Percentiles rank a stretch among this genome's conserved stretches.
Conservation (phyloP, 2,113 vertebrate genomes). For the Sinocyclocheilus maitianheensis region DNA sequence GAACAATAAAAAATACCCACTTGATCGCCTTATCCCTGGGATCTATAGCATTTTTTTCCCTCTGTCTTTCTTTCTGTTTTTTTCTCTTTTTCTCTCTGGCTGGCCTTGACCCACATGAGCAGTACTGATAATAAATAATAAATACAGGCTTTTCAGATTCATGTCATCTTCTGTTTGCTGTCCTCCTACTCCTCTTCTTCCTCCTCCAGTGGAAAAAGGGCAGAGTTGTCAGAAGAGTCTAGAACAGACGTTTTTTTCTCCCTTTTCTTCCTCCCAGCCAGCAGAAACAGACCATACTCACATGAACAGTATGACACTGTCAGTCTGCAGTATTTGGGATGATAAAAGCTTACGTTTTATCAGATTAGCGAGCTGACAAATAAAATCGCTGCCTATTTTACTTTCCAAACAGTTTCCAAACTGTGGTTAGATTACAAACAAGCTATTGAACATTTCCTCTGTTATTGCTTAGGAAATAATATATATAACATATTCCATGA, state of each 20-base stretch:
- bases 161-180: slow-evolving; percentile 47
- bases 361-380: neutral
- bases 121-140: slow-evolving; percentile 69
- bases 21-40: neutral
- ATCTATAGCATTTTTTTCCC: slow-evolving; percentile 8
- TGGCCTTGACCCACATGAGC: slow-evolving; percentile 69
- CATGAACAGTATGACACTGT: slow-evolving; percentile 27
- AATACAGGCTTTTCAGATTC: slow-evolving; percentile 60
- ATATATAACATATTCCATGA: neutral
- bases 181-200: slow-evolving; percentile 13
- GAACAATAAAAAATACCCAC: neutral
- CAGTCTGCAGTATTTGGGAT: neutral
- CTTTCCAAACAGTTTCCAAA: neutral
- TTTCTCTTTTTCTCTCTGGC: slow-evolving; percentile 34
- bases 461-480: neutral
- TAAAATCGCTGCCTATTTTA: neutral
- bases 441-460: neutral
- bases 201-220: slow-evolving; percentile 43
- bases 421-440: neutral
- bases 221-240: slow-evolving; percentile 51
- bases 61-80: neutral
- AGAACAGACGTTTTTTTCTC: slow-evolving; percentile 21
- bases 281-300: slow-evolving; percentile 20
- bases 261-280: slow-evolving; percentile 22
- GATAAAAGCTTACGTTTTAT: slow-evolving; percentile 7